Evolutionary conservation across 2,797 vertebrate species (phyloP).

Genomic region (Lepus townsendii): DNA sequence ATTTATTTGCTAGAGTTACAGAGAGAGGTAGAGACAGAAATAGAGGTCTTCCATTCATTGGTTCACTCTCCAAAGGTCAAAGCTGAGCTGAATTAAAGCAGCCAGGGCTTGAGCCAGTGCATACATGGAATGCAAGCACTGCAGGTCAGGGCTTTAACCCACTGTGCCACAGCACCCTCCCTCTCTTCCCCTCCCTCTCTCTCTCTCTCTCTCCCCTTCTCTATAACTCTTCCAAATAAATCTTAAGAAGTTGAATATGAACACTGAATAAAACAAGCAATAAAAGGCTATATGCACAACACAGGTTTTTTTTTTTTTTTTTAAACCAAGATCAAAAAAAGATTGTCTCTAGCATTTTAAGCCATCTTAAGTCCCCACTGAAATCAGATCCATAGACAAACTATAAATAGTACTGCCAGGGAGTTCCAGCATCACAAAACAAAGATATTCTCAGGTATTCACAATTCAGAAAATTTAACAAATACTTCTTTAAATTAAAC

Average conservation of each 20-base stretch:
- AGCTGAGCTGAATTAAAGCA: too few species aligned
- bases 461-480: slow-evolving; percentile 34
- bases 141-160: too few species aligned
- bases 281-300: background rate
- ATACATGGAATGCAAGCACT: too few species aligned
- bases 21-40: too few species aligned
- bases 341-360: background rate
- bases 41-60: too few species aligned
- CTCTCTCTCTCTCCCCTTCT: too few species aligned
- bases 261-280: background rate
- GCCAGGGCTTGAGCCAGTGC: too few species aligned
- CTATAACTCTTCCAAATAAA: too few species aligned
- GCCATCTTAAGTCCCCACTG: background rate
- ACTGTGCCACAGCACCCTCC: too few species aligned
- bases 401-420: background rate
- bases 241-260: background rate
- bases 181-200: too few species aligned
- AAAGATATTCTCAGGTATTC: background rate
- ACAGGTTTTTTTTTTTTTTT: background rate
- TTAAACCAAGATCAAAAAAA: background rate
- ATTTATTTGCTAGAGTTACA: too few species aligned
- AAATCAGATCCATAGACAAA: background rate
- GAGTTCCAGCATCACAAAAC: background rate
- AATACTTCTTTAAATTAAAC: background rate
- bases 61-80: too few species aligned